Evolutionary conservation across 2,113 vertebrate species (phyloP), one percentile per base, ranked within the genome.

Genomic region (Ceyx cyanopectus): DNA sequence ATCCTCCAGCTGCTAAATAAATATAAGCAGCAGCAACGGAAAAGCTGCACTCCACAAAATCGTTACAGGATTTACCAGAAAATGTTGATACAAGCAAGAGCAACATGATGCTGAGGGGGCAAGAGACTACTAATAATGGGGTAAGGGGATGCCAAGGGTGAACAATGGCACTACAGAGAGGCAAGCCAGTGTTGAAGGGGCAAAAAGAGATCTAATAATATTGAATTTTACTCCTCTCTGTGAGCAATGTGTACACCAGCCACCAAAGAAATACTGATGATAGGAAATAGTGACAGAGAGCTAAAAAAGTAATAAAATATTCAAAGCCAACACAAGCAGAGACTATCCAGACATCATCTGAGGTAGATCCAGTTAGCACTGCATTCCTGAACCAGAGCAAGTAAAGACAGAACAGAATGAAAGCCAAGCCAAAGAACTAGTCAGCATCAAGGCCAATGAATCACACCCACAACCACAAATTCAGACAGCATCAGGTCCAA

Each of bases 1-100:
- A 93, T 70, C 84, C 67, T 93, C 51, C 91, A 91, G 34, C 68
- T 92, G 40, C 89, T 91, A 93, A 95, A 87, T 92, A 95, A 95
- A 89, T 32, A 67, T 30, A 85, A 82, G 70, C 67, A 82, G 80
- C 63, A 74, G 81, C 50, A 60, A 75, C 75, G 82, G 84, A 90
- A 96, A 89, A 79, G 13, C 37, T 91, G 75, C 56, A 18, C 26
- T 89, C 60, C 75, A 63, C 69, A 90, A 61, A 84, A 63, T 21
- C 43, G 14, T 72, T 69, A 57, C 7, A 37, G n/a, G 23, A 67
- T 81, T 92, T 85, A 32, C 65, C 65, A 92, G 79, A 29, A 94
- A 92, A 94, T 81, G 40, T 80, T 87, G 54, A 29, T 53, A 85
- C 20, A 40, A 77, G 48, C 53, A 90, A 86, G 16, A 67, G 26